phyloP scores from a whole-genome alignment of 1,140 invertebrate genomes.

The Rhyacophila brunnea region DNA sequence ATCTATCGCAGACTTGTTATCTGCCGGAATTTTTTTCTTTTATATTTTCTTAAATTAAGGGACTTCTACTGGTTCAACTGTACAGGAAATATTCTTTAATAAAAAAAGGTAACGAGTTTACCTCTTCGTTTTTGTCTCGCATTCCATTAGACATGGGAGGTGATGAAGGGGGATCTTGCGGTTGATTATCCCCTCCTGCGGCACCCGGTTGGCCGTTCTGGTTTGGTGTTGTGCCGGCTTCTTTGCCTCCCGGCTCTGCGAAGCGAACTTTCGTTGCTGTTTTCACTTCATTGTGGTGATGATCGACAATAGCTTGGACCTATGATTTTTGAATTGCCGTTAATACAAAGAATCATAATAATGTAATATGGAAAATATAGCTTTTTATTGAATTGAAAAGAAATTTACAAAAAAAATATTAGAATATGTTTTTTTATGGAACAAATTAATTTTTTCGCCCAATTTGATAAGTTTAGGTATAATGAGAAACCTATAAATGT shows the following conservation, averaged over 20 bases:
- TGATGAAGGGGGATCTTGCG: slow-evolving; percentile 43
- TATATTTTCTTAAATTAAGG: no score
- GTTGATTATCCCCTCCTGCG: slow-evolving; percentile 22
- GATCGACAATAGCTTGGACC: slow-evolving; percentile 91
- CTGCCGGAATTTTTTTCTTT: no score
- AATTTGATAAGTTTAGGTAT: no score
- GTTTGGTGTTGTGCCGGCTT: slow-evolving; percentile 16
- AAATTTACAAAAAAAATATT: no score
- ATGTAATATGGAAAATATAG: no score
- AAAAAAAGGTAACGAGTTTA: neutral
- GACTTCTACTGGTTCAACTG: neutral
- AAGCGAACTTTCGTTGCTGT: slow-evolving; percentile 83
- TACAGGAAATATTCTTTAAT: neutral
- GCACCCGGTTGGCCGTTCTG: slow-evolving; percentile 28
- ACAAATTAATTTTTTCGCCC: no score
- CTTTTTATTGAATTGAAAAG: no score
- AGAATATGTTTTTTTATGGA: no score
- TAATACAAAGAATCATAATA: no score
- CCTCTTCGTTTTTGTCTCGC: slow-evolving; percentile 29
- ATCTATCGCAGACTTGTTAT: no score
- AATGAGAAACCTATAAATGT: no score
- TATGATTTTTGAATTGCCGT: slow-evolving; percentile 38
- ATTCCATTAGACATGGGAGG: slow-evolving; percentile 49
- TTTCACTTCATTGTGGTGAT: slow-evolving; percentile 78
- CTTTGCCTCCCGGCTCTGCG: slow-evolving; percentile 65